A percentile compares a stretch with the other conserved stretches of the same genome.
Evolutionary conservation across 2,113 vertebrate genomes (phyloP).

Genomic region (Balaeniceps rex): DNA sequence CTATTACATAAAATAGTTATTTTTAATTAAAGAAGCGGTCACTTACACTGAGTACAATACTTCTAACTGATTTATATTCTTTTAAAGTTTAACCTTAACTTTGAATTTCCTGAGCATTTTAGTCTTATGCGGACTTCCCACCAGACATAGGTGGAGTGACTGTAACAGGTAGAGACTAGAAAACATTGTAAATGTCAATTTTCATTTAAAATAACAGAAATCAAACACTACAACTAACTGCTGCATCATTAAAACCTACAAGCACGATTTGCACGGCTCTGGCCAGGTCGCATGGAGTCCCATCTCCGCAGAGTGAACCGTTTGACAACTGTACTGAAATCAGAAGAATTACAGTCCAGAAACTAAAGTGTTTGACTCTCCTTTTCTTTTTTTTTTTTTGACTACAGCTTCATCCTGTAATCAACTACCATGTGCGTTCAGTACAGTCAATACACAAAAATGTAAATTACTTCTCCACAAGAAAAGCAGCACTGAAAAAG

Average conservation of each 20-base stretch:
- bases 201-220: neutral
- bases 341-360: neutral
- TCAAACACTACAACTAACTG: neutral
- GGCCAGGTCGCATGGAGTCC: neutral
- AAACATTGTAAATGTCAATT: neutral
- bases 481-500: conserved; percentile 15
- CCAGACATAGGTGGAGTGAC: rapidly evolving
- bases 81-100: neutral
- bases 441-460: conserved; percentile 31
- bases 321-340: neutral
- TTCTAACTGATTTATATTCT: neutral
- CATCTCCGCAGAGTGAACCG: neutral
- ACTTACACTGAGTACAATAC: neutral
- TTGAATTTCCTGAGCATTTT: neutral
- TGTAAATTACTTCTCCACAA: conserved; percentile 43
- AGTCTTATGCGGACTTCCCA: neutral
- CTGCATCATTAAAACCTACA: neutral
- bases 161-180: neutral
- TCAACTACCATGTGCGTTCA: neutral
- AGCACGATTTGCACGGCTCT: neutral
- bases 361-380: neutral
- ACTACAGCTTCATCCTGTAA: neutral
- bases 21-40: neutral
- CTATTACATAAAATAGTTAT: neutral
- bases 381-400: neutral